phyloP scores from a whole-genome alignment of 2,797 vertebrate genomes.

The Clarias laeviceps region DNA sequence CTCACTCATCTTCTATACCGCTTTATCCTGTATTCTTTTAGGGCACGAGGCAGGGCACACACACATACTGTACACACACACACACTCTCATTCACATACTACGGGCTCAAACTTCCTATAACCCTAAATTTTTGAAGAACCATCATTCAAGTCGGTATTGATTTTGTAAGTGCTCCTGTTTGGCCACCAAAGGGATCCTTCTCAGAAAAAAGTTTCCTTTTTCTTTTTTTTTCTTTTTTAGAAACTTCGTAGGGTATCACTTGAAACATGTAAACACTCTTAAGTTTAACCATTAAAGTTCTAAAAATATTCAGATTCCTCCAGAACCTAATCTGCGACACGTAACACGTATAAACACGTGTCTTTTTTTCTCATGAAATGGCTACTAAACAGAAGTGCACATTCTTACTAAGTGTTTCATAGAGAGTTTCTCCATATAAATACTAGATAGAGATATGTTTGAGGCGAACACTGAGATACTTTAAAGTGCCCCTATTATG shows the following conservation, averaged over 20 bases:
- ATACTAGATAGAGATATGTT: neutral
- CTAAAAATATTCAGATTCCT: neutral
- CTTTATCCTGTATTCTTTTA: too few relatives aligned
- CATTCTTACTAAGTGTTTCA: neutral
- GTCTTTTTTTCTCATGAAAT: neutral
- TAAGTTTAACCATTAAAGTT: neutral
- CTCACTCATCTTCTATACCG: too few relatives aligned
- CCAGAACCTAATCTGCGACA: neutral
- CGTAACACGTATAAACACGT: neutral
- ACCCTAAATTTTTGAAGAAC: neutral
- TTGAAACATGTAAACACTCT: neutral
- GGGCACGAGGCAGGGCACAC: too few relatives aligned
- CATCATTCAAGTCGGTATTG: neutral
- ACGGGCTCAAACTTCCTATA: neutral
- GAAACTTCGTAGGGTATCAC: too few relatives aligned
- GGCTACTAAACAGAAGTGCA: neutral
- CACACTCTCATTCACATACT: too few relatives aligned
- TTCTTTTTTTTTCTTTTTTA: too few relatives aligned
- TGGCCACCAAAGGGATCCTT: neutral
- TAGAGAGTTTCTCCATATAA: too few relatives aligned
- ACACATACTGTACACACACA: too few relatives aligned
- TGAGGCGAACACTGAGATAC: neutral
- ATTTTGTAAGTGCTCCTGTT: too few relatives aligned
- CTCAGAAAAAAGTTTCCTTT: neutral
- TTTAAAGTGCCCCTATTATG: too few relatives aligned